Conservation (phyloP, 2,113 vertebrate species). For the Cairina moschata region DNA sequence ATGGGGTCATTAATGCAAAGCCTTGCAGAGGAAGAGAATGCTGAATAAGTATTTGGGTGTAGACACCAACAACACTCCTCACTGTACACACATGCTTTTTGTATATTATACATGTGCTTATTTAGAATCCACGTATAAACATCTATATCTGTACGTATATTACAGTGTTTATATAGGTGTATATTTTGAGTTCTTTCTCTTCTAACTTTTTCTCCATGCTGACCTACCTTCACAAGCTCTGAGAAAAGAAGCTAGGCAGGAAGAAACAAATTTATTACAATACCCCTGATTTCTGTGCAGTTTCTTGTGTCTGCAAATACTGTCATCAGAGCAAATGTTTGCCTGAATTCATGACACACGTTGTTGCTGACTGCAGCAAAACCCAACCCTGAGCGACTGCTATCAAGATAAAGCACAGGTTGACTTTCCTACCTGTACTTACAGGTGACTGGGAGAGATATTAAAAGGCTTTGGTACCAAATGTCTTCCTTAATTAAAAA, state of each 20-base stretch:
- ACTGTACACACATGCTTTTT: background rate
- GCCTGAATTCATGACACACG: background rate
- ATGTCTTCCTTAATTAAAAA: conserved; percentile 40
- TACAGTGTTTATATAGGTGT: background rate
- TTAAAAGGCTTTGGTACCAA: background rate
- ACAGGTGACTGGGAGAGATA: background rate
- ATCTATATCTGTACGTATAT: background rate
- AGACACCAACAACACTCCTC: background rate
- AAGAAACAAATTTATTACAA: background rate
- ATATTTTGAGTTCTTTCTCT: background rate
- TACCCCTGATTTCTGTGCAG: background rate
- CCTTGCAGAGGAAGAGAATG: background rate
- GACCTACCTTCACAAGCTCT: background rate
- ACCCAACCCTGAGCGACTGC: background rate
- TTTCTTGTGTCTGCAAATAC: background rate
- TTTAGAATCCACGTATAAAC: background rate
- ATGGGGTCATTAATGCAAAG: rapidly evolving
- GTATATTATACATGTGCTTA: background rate
- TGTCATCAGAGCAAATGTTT: background rate
- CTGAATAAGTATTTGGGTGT: background rate
- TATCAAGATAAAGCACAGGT: background rate
- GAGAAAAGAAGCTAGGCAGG: rapidly evolving
- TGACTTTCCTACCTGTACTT: background rate
- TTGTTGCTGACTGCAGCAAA: conserved; percentile 21
- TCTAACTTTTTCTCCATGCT: background rate